Evolutionary conservation across 2,113 vertebrate genomes (phyloP).

Genomic region (Lasiurus cinereus): DNA sequence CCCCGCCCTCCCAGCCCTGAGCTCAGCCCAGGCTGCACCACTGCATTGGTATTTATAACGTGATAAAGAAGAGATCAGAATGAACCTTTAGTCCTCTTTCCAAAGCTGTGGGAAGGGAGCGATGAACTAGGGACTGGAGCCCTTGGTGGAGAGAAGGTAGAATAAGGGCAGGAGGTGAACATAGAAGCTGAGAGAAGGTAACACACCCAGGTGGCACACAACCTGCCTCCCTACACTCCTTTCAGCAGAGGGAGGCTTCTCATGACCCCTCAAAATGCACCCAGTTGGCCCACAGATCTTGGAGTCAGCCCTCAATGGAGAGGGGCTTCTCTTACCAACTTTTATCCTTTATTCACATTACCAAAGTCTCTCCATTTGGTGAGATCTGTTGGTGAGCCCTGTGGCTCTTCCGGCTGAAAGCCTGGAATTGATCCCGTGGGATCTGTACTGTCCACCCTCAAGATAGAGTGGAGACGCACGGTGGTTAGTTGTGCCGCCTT

Average conservation of each 20-base stretch:
- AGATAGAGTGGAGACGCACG: neutral
- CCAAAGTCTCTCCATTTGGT: slow-evolving; percentile 36
- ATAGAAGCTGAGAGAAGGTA: neutral
- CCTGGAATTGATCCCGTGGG: neutral
- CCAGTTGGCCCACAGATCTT: neutral
- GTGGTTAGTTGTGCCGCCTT: neutral
- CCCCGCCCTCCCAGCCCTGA: neutral
- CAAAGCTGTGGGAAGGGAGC: neutral
- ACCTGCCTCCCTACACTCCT: neutral
- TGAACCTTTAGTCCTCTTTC: neutral
- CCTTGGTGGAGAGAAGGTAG: neutral
- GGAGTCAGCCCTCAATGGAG: neutral
- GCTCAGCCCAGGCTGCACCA: neutral
- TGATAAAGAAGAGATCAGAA: slow-evolving; percentile 15
- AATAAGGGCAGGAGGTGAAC: neutral
- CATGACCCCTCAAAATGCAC: neutral
- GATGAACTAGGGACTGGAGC: neutral
- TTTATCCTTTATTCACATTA: neutral
- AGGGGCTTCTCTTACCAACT: neutral
- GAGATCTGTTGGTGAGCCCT: slow-evolving; percentile 2
- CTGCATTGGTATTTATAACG: neutral
- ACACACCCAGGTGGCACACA: neutral
- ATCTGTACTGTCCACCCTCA: neutral
- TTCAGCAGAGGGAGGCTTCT: neutral
- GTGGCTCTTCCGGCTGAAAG: neutral